Evolutionary conservation across 2,888 invertebrate genomes (phyloP).

Genomic region (Parnassius orleans): DNA sequence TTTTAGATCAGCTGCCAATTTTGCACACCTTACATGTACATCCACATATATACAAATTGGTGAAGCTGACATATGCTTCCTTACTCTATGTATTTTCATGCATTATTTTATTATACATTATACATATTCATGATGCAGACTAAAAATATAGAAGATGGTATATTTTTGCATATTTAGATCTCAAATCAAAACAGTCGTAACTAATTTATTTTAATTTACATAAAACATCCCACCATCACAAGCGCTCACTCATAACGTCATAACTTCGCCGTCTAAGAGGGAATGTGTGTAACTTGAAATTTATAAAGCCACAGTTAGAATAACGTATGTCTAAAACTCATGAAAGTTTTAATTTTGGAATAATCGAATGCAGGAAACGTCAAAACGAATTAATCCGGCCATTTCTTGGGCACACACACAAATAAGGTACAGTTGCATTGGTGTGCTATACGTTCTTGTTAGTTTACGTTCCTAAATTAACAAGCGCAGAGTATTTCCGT

Average conservation of each 20-base stretch:
- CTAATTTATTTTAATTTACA: slow-evolving; percentile 18
- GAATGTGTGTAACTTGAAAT: slow-evolving; percentile 19
- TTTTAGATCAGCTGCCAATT: too few relatives aligned
- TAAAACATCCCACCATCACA: slow-evolving; percentile 4
- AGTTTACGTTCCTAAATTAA: slow-evolving; percentile 48
- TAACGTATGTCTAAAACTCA: slow-evolving; percentile 19
- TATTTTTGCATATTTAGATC: background rate
- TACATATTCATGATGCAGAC: too few relatives aligned
- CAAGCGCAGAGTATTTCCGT: slow-evolving; percentile 24
- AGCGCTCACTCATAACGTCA: slow-evolving; percentile 17
- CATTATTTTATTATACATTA: too few relatives aligned
- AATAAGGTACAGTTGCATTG: slow-evolving; percentile 25
- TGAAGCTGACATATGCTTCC: too few relatives aligned
- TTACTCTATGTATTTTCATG: too few relatives aligned
- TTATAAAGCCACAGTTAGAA: slow-evolving; percentile 18
- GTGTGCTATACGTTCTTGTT: slow-evolving; percentile 30
- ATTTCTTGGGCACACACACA: slow-evolving; percentile 42
- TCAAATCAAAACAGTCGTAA: background rate
- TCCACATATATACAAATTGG: too few relatives aligned
- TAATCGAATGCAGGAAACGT: slow-evolving; percentile 48
- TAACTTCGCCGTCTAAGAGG: slow-evolving; percentile 16
- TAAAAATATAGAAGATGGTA: background rate
- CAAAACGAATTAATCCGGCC: slow-evolving; percentile 50
- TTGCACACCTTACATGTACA: too few relatives aligned
- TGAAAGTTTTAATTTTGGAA: slow-evolving; percentile 26